Conservation (phyloP, 2,888 invertebrate genomes). For the Andrena bicolor region DNA sequence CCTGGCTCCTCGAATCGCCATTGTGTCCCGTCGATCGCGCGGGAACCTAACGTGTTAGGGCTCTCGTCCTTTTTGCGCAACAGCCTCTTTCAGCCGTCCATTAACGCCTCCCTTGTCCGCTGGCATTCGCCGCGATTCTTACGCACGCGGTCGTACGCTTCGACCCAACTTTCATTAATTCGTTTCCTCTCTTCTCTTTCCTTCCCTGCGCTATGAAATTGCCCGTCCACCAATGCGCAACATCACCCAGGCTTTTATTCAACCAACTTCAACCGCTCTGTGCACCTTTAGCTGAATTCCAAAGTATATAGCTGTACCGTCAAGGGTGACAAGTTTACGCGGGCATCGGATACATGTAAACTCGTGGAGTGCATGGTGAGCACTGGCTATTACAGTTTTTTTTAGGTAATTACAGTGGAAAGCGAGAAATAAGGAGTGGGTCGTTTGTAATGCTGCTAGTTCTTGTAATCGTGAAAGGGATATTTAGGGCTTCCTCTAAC, state of each 20-base stretch:
- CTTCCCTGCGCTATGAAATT: constrained; percentile 32
- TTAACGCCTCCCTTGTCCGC: constrained; percentile 67
- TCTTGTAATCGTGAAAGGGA: background rate
- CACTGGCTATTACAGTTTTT: background rate
- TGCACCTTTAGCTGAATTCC: constrained; percentile 30
- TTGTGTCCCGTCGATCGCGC: constrained; percentile 66
- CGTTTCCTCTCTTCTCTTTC: constrained; percentile 15
- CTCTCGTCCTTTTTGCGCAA: constrained; percentile 53
- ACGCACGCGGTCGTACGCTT: constrained; percentile 41
- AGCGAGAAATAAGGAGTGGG: background rate
- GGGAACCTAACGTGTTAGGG: constrained; percentile 52
- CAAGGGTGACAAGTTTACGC: constrained; percentile 46
- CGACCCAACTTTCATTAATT: constrained; percentile 69
- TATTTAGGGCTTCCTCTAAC: constrained; percentile 1
- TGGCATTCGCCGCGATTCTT: constrained; percentile 59
- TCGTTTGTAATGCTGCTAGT: background rate
- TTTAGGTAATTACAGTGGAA: constrained; percentile 37
- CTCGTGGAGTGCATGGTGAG: background rate
- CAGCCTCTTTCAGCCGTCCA: constrained; percentile 70
- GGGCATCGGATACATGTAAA: constrained; percentile 16
- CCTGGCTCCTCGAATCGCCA: constrained; percentile 60
- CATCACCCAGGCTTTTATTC: constrained; percentile 18
- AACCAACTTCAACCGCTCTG: constrained; percentile 35
- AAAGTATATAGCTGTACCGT: constrained; percentile 36
- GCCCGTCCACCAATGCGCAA: constrained; percentile 2